These are phyloP conservation scores for Cydia fagiglandana DNA, from an alignment of 1,140 invertebrate species.

Conservation along the genomic window DNA sequence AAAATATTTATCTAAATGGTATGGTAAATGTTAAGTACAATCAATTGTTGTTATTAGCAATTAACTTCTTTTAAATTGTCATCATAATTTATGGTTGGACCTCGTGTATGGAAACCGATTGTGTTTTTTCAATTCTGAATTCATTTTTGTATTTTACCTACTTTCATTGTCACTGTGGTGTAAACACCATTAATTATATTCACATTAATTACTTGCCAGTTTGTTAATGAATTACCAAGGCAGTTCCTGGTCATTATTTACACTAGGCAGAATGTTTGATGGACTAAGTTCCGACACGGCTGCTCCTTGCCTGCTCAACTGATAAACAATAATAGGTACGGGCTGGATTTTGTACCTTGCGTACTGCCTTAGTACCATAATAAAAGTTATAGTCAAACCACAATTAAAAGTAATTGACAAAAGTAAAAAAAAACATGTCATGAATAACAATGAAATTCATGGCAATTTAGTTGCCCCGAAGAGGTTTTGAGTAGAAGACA, in stretches of 20 bases:
- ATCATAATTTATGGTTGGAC: no score
- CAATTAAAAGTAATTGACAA: no score
- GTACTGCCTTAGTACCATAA: no score
- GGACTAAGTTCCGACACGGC: slow-evolving; percentile 12
- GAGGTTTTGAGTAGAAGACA: not conserved
- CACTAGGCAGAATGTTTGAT: not conserved
- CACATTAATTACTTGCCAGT: not conserved
- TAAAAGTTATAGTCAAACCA: no score
- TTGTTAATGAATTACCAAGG: slow-evolving; percentile 3
- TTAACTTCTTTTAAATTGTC: no score
- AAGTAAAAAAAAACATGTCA: no score
- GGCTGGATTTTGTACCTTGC: no score
- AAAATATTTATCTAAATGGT: no score
- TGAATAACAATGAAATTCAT: not conserved
- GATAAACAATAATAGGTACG: not conserved
- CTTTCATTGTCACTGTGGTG: not conserved
- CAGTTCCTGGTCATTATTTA: slow-evolving; percentile 1
- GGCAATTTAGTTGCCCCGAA: slow-evolving; percentile 3
- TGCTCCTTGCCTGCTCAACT: not conserved
- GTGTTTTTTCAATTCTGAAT: no score
- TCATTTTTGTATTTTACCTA: not conserved
- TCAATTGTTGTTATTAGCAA: no score
- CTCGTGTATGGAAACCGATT: no score
- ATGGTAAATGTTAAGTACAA: no score
- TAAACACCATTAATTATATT: not conserved